These are phyloP conservation scores for Leptodactylus fallax DNA, from an alignment of 2,797 vertebrate species.

Conservation along the genomic window DNA sequence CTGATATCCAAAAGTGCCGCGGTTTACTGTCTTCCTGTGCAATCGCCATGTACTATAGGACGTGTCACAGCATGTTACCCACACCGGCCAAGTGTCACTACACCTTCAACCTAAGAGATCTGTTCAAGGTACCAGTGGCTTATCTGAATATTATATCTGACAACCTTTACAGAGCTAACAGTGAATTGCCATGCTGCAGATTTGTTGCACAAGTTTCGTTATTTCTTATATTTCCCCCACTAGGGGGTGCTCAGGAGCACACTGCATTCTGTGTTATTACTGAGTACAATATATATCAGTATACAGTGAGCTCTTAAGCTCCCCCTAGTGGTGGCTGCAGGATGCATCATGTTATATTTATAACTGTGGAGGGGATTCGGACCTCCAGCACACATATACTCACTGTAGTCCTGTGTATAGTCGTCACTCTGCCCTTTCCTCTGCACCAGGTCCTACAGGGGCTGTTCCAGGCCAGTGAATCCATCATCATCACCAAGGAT, in stretches of 20 bases:
- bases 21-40: slow-evolving; percentile 67
- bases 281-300: neutral
- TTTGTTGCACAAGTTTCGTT: no score
- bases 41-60: slow-evolving; percentile 71
- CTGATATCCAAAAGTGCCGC: slow-evolving; percentile 70
- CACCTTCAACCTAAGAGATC: slow-evolving; percentile 73
- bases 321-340: neutral
- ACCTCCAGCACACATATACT: neutral
- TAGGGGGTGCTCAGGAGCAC: no score
- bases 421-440: no score
- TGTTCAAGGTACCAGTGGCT: slow-evolving; percentile 70
- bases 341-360: no score
- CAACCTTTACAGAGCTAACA: no score
- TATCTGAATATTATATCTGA: no score
- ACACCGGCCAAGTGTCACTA: slow-evolving; percentile 76
- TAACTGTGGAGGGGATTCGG: no score
- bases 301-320: neutral
- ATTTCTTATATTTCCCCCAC: no score
- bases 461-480: slow-evolving; percentile 70
- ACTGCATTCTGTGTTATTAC: no score
- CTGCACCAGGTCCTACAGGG: slow-evolving; percentile 71
- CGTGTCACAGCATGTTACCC: slow-evolving; percentile 70
- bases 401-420: neutral
- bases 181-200: no score
- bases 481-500: slow-evolving; percentile 68